Base-by-base conservation (phyloP, 92 coral and sea anemone genomes). In the Actinernus sp. region DNA sequence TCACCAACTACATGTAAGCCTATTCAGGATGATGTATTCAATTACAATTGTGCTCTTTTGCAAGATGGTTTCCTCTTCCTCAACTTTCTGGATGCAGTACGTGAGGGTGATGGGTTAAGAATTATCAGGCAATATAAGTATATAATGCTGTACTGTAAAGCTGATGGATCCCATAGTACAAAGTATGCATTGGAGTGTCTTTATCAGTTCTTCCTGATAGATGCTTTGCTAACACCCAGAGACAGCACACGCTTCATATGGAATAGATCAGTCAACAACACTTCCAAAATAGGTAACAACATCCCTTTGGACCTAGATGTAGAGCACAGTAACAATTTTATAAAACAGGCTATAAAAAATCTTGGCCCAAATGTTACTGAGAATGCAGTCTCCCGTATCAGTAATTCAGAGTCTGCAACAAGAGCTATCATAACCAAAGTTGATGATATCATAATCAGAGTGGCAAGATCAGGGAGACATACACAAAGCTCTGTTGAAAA, bases 121-220 rank as follows among this genome's bases (percentile, higher is more conserved):
- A 66, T 71, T 34, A 84, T 84, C 64, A 77, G 91, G 52, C 91
- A 84, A 29, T 84, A 54, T 55, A 84, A 76, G 72, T 78, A 77
- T 76, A 65, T 77, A 11, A 17, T 85, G 55, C 60, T 85, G 36
- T 70, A n/a, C n/a, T n/a, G n/a, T n/a, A n/a, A n/a, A n/a, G n/a
- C n/a, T n/a, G n/a, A n/a, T n/a, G n/a, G n/a, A 64, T 39, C 58
- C 76, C 82, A 71, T 60, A 77, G 84, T 63, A 77, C 65, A 6
- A 74, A 74, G 48, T 74, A 62, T 45, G 50, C 82, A 24, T 55
- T 74, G 8, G 82, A 74, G 57, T 62, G 73, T 22, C 58, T 74
- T 20, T 74, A 74, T 17, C 82, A 74, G 54, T 49, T 63, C 27
- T 74, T 74, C 43, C 65, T 74, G 0, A 52, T 74, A 1, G n/a